phyloP scores from a whole-genome alignment of 2,888 invertebrate genomes.

The Apotomis turbidana region DNA sequence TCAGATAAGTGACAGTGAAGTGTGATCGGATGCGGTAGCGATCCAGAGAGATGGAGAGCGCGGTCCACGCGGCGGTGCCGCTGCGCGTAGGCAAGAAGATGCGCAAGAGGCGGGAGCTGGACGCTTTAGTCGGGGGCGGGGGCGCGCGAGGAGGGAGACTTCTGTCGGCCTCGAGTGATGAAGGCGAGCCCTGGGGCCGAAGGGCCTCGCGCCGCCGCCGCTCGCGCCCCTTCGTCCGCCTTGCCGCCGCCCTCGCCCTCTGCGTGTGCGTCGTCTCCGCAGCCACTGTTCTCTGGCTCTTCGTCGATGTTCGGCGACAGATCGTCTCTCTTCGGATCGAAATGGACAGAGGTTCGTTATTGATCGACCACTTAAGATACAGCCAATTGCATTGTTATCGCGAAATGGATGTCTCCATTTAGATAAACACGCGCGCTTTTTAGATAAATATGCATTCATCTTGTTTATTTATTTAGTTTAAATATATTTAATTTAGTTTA shows the following conservation, averaged over 20 bases:
- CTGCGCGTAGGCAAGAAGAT: slow-evolving; percentile 89
- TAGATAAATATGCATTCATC: neutral
- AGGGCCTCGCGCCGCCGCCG: slow-evolving; percentile 67
- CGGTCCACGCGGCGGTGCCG: slow-evolving; percentile 86
- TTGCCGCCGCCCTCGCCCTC: slow-evolving; percentile 84
- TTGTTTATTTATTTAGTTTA: neutral
- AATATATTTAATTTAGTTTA: neutral
- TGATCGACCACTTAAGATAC: slow-evolving; percentile 31
- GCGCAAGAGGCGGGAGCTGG: slow-evolving; percentile 89
- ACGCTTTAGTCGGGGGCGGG: slow-evolving; percentile 86
- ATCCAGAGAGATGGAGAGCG: slow-evolving; percentile 73
- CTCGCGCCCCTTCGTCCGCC: slow-evolving; percentile 81
- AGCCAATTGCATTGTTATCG: slow-evolving; percentile 9
- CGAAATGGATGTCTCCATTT: neutral
- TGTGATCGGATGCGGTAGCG: slow-evolving; percentile 75
- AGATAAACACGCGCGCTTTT: neutral
- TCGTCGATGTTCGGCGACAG: slow-evolving; percentile 87
- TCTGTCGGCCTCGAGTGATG: slow-evolving; percentile 84
- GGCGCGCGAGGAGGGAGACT: slow-evolving; percentile 81
- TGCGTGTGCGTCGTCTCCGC: slow-evolving; percentile 86
- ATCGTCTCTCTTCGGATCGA: slow-evolving; percentile 85
- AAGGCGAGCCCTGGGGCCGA: slow-evolving; percentile 82
- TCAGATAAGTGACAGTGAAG: slow-evolving; percentile 43
- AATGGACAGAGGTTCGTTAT: slow-evolving; percentile 85
- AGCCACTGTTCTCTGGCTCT: slow-evolving; percentile 87